Evolutionary conservation across 2,888 invertebrate species (phyloP).

Genomic region (Aleiodes testaceus): DNA sequence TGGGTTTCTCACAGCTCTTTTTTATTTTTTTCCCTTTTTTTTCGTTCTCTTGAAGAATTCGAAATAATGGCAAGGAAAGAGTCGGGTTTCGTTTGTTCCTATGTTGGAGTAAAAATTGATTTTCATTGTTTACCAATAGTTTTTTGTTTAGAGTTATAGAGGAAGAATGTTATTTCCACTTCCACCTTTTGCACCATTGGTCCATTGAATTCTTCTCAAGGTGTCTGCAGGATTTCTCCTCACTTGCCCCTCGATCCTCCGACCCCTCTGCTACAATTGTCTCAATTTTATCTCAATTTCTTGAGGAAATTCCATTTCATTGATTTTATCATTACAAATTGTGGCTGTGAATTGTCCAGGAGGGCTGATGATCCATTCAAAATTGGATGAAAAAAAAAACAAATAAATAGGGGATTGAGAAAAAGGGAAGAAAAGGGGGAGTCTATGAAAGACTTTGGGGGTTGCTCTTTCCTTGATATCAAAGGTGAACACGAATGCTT

Average conservation of each 20-base stretch:
- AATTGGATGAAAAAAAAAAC: constrained; percentile 4
- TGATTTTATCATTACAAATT: constrained; percentile 8
- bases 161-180: background rate
- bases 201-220: too few species aligned
- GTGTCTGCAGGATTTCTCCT: too few species aligned
- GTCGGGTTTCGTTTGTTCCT: constrained; percentile 9
- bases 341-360: constrained; percentile 1
- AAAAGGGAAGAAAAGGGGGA: background rate
- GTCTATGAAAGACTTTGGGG: constrained; percentile 9
- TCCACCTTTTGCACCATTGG: too few species aligned
- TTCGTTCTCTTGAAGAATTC: background rate
- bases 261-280: too few species aligned
- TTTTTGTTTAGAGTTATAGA: constrained; percentile 21
- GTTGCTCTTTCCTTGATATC: constrained; percentile 21
- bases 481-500: constrained; percentile 30
- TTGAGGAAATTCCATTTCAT: too few species aligned
- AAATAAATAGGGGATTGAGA: background rate
- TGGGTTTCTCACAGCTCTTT: constrained; percentile 19
- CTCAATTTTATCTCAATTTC: background rate
- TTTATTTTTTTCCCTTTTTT: background rate
- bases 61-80: constrained; percentile 23
- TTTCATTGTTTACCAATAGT: constrained; percentile 34
- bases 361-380: background rate
- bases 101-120: constrained; percentile 30
- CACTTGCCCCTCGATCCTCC: too few species aligned